Evolutionary conservation across 2,113 vertebrate genomes (phyloP), one percentile per base, ranked within the genome.

Genomic region (Cynoglossus semilaevis): DNA sequence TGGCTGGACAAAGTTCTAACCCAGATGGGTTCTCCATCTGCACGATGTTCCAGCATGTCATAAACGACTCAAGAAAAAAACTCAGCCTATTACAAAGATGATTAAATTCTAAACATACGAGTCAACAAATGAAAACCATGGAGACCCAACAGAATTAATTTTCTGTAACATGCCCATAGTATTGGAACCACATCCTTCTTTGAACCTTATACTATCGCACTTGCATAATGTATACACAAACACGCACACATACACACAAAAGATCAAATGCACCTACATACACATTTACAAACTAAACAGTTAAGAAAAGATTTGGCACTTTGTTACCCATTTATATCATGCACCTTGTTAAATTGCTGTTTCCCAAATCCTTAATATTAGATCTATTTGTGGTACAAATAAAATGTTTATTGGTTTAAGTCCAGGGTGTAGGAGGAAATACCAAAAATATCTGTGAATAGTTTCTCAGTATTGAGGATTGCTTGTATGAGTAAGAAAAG

Each of bases 1-100:
- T 99, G 96, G 96, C 79, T 99, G 90, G 96, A 98, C 91, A 99
- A 99, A 91, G 96, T 98, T 83, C 91, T 99, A 87, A 99, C 96
- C 88, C 96, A 99, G 88, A 99, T 99, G 96, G 96, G 96, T 57
- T 98, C 96, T 46, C 96, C 96, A 14, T 96, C 94, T 87, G 96
- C 96, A 70, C 95, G 95, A 78, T 98, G 96, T 77, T 98, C 96
- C 78, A 99, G 96, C 93, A 98, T 99, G 96, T 98, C 96, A 16
- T 97, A 94, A 94, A 78, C 63, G 63, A 58, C 79, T 10, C 48
- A 48, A 35, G 58, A 73, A 77, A 40, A 8, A 13, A 77, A 62
- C 13, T 58, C 72, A 77, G 70, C 77, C 76, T 58, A 62, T 80
- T 62, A 79, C 77, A 79, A 84, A 83, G 69, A 77, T 81, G 66